Evolutionary conservation across 2,113 vertebrate genomes (phyloP), one percentile per base, ranked within the genome.

Genomic region (Lagopus leucura): DNA sequence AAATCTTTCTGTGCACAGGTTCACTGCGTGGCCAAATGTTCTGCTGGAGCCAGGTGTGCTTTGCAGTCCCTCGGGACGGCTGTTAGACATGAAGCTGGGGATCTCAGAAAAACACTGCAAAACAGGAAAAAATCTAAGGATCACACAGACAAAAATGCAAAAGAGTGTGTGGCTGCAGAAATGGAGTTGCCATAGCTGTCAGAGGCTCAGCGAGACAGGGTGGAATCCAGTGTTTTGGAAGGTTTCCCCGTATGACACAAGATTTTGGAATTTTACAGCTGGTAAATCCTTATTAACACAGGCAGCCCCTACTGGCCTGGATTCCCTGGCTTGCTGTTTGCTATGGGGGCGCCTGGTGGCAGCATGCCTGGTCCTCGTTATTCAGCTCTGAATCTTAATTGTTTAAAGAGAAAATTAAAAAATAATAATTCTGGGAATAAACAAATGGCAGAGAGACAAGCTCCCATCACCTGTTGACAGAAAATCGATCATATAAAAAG

Each of bases 191-290:
- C 97, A 98, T 98, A 97, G 97, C 96, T 97, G 48, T 93, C 60
- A 80, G 91, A 90, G 96, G 93, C 96, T 98, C 96, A 93, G 91
- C 11, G 89, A 92, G 96, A 97, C 97, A 96, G 97, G 98, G 97
- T 89, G 97, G 97, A 97, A 97, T 97, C 97, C 97, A 98, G 96
- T 98, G 98, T 98, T 99, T 98, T 99, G 98, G 98, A 99, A 98
- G 97, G 97, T 98, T 98, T 98, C 98, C 98, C 93, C 36, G 77
- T 92, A 97, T 99, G 98, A 99, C 98, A 98, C 98, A 98, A 96
- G 96, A 97, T 97, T 98, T 97, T 98, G 98, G 98, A 99, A 97
- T 97, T 96, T 98, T 97, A 97, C 97, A 97, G 97, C 98, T 98
- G 97, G 97, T 98, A 98, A 99, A 98, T 98, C 98, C 97, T 98